Evolutionary conservation across 1,140 invertebrate genomes (phyloP), one percentile per base, ranked within the genome.

Genomic region (Drosophila nigrodunni): DNA sequence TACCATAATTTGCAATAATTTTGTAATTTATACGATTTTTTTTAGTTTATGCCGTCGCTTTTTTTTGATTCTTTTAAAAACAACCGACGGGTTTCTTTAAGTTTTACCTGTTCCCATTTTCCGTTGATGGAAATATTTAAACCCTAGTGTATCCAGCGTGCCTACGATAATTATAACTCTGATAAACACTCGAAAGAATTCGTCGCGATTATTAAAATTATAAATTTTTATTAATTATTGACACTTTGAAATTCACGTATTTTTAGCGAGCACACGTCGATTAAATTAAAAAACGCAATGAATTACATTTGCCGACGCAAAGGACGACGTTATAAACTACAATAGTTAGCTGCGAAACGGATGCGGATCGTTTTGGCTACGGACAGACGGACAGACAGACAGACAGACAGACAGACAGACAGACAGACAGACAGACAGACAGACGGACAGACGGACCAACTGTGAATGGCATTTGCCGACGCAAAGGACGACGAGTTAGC

Each of bases 121-220:
- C 87, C 91, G 86, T 70, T 92, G 91, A 80, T 92, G 91, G 91
- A 92, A 92, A 77, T 91, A 92, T 82, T 92, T 92, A 67, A 92
- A 92, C 39, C 91, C 90, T 73, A 92, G 71, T 52, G 91, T 92
- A 92, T 92, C 91, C 91, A 92, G 91, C 73, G 74, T 92, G 91
- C 66, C 74, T 59, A 49, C 41, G 54, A 79, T 67, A 49, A 65
- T 72, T 46, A 43, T 47, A 41, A 64, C 52, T 57, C 61, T 59
- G 58, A 35, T 7, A 7, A 43, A 41, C 52, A 65, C 61, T 60
- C 5, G 37, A 76, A 35, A 8, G 18, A 44, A 41, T 61, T 41
- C 7, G 7, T 7, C 39, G 37, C 18, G 9, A 3, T 25, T 60
- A 0, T 3, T 13, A 43, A 21, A 11, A 55, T 66, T 3, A 21